A percentile compares a stretch with the other conserved stretches of the same genome.
phyloP scores from a whole-genome alignment of 1,140 invertebrate species.

The Microplitis mediator region DNA sequence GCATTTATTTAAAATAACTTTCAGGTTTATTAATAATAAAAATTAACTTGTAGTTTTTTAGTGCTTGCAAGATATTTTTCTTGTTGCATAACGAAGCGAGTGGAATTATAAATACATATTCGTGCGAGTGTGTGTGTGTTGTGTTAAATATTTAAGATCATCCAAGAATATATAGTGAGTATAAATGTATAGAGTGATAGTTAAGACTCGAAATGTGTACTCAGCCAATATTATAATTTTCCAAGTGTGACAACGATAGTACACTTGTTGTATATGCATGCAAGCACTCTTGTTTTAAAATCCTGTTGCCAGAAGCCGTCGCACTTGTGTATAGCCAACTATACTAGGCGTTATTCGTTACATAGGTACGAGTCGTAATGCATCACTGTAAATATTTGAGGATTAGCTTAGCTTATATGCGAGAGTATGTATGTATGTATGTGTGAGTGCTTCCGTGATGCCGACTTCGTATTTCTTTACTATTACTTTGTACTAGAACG shows the following conservation, averaged over 20 bases:
- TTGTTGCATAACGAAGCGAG: too few species aligned
- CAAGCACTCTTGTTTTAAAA: constrained; percentile 20
- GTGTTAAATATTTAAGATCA: not conserved
- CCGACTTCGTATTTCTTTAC: not conserved
- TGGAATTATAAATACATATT: too few species aligned
- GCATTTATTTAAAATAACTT: too few species aligned
- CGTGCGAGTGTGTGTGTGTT: too few species aligned
- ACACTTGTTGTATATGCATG: not conserved
- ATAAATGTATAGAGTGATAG: not conserved
- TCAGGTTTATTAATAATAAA: too few species aligned
- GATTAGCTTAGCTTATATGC: constrained; percentile 34
- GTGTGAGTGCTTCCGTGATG: constrained; percentile 9
- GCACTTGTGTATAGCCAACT: not conserved
- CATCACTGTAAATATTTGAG: constrained; percentile 42
- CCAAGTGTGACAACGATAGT: constrained; percentile 16
- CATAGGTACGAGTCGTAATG: constrained; percentile 30
- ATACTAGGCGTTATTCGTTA: constrained; percentile 17
- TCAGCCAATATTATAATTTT: constrained; percentile 19
- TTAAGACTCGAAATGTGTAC: constrained; percentile 18
- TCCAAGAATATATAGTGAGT: not conserved
- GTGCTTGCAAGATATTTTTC: too few species aligned
- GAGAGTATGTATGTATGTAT: not conserved
- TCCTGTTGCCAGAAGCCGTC: constrained; percentile 25
- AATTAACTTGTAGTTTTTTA: too few species aligned
- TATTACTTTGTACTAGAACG: constrained; percentile 31